These are phyloP conservation scores for Lacerta agilis DNA, from an alignment of 2,797 vertebrate species.

Conservation along the genomic window DNA sequence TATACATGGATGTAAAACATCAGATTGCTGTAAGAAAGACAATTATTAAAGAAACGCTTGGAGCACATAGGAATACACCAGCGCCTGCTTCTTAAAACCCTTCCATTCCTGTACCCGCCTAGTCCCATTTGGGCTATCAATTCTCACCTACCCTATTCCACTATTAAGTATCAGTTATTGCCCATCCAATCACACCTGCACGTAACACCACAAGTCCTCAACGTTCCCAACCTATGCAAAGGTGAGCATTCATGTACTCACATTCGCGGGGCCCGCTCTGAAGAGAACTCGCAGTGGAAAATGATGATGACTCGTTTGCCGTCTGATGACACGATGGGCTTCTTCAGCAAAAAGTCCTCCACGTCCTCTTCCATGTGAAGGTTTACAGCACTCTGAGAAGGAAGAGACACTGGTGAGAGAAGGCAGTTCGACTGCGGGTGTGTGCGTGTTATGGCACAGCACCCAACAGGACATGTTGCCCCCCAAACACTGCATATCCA, in stretches of 20 bases:
- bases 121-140: too few species aligned
- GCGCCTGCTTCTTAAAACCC: too few species aligned
- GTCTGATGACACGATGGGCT: conserved; percentile 79
- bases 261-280: conserved; percentile 94
- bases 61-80: too few species aligned
- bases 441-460: too few species aligned
- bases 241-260: conserved; percentile 57
- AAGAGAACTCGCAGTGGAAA: conserved; percentile 98
- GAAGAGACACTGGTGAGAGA: neutral
- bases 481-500: neutral
- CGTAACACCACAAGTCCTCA: neutral
- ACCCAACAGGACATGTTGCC: neutral
- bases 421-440: accelerated
- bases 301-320: conserved; percentile 88
- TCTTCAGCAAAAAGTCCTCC: conserved; percentile 84
- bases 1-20: neutral
- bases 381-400: conserved; percentile 88
- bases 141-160: too few species aligned
- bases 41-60: neutral
- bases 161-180: neutral
- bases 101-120: neutral
- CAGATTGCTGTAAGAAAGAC: too few species aligned
- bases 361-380: conserved; percentile 94
- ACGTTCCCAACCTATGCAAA: accelerated
- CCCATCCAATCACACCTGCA: neutral